Evolutionary conservation across 2,113 vertebrate species (phyloP), one percentile per base, ranked within the genome.

Genomic region (Anarrhichthys ocellatus): DNA sequence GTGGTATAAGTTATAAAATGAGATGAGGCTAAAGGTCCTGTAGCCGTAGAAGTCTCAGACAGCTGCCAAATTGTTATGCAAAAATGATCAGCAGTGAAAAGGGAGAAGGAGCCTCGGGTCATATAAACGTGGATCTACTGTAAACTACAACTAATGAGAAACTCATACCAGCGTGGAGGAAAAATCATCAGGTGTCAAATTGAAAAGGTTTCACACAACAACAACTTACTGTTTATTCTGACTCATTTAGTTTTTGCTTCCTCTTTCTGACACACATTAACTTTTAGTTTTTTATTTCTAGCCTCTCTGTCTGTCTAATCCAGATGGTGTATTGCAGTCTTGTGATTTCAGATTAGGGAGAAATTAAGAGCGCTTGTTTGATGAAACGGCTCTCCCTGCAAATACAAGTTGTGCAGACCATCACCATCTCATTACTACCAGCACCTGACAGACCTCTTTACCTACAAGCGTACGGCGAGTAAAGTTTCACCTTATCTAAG

Each of bases 381-480:
- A 58, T 15, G 32, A 17, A 64, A 38, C 5, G 0, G 2, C 2
- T 52, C 17, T 42, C 10, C 22, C 59, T 66, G 61, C n/a, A 18
- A 40, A 66, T 40, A 52, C 38, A 63, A 36, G 52, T 74, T 5
- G 3, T 40, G 52, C 42, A 62, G 24, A 85, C 77, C 42, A 56
- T 70, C 79, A 78, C n/a, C 48, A 27, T 73, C 38, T 68, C 22
- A 52, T 76, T 85, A 65, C 18, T 29, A 34, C 46, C 40, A 63
- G 61, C 34, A 46, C 29, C 24, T 73, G 65, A 85, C 73, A 77
- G 73, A n/a, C 56, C 46, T 68, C 52, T 85, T 73, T 40, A 68
- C 36, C 54, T 71, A 10, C 6, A 14, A 13, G 42, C 34, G 27
- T 71, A 48, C 76, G 52, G 63, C 38, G 24, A 73, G 54, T 46